These are phyloP conservation scores for Drosophila miranda DNA, from an alignment of 1,140 invertebrate species.

Conservation along the genomic window DNA sequence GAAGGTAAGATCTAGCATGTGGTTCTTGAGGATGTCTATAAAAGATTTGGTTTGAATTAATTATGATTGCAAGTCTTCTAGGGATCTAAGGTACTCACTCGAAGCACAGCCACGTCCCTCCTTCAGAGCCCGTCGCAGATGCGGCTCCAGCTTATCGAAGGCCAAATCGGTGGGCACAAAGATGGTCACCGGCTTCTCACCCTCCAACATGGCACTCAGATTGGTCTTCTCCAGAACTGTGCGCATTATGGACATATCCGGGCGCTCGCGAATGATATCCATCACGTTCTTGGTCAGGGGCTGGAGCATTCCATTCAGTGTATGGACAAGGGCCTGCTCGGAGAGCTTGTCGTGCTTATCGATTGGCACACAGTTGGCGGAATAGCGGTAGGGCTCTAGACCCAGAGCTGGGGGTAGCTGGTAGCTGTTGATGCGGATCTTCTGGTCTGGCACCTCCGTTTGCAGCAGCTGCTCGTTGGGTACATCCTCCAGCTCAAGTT, in stretches of 20 bases:
- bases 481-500: constrained; percentile 82
- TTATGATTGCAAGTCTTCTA: not conserved
- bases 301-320: constrained; percentile 86
- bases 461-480: constrained; percentile 83
- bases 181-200: constrained; percentile 85
- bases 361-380: constrained; percentile 84
- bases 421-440: constrained; percentile 86
- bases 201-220: constrained; percentile 80
- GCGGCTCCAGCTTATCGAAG: constrained; percentile 83
- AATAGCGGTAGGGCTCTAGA: constrained; percentile 73
- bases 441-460: constrained; percentile 83
- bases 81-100: constrained; percentile 74
- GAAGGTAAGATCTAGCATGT: constrained; percentile 86
- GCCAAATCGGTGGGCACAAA: constrained; percentile 87
- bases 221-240: constrained; percentile 80
- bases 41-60: not conserved
- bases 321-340: constrained; percentile 87
- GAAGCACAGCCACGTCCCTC: constrained; percentile 83
- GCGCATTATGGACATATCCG: constrained; percentile 78
- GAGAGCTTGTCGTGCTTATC: constrained; percentile 83
- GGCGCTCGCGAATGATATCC: constrained; percentile 82
- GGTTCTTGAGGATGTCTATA: constrained; percentile 86
- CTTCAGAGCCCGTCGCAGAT: constrained; percentile 81
- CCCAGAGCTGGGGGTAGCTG: constrained; percentile 81
- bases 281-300: constrained; percentile 83